A percentile compares a stretch with the other conserved stretches of the same genome.
These are phyloP conservation scores for Rutilus rutilus DNA, from an alignment of 2,113 vertebrate species.

Conservation along the genomic window DNA sequence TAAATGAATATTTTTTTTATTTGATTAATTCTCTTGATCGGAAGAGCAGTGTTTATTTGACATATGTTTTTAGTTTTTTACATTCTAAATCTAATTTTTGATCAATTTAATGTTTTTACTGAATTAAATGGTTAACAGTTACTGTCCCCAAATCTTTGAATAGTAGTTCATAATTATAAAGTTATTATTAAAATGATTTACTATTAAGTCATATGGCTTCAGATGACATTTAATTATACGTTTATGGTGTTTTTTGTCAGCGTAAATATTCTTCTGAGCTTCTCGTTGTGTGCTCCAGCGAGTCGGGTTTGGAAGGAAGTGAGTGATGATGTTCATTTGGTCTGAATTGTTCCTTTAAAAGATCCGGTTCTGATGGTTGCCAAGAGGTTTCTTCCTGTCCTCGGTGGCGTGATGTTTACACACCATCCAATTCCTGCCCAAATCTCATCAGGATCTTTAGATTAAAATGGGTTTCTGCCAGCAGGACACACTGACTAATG, in stretches of 20 bases:
- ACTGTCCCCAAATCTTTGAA: too few relatives aligned
- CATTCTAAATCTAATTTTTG: neutral
- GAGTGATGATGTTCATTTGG: too few relatives aligned
- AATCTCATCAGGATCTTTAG: conserved; percentile 19
- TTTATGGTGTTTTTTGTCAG: neutral
- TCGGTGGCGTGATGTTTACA: conserved; percentile 7
- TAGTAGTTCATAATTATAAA: too few relatives aligned
- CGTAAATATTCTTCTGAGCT: neutral
- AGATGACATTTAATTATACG: too few relatives aligned
- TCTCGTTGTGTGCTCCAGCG: neutral
- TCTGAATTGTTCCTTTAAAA: neutral
- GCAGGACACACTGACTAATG: neutral
- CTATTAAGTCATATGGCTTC: too few relatives aligned
- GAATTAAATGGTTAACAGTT: neutral
- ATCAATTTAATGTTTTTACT: neutral
- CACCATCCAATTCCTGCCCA: neutral
- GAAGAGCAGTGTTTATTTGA: too few relatives aligned
- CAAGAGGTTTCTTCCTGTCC: neutral
- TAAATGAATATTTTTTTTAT: too few relatives aligned
- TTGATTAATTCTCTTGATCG: too few relatives aligned
- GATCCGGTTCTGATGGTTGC: neutral
- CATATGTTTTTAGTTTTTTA: neutral
- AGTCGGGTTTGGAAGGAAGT: neutral
- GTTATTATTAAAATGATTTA: too few relatives aligned
- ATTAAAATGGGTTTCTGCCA: conserved; percentile 13